A percentile compares a stretch with the other conserved stretches of the same genome.
Evolutionary conservation across 2,113 vertebrate genomes (phyloP).

Genomic region (mouse (Mus musculus)): GRCm39 chr16:67282501-67283000

Average conservation of each 20-base stretch:
- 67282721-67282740: neutral
- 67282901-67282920: neutral
- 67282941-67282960: neutral
- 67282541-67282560: neutral
- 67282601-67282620: neutral
- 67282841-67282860: neutral
- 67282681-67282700: neutral
- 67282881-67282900: neutral
- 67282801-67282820: neutral
- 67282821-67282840: neutral
- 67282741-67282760: neutral
- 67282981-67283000: fast-evolving
- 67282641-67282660: neutral
- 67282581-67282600: neutral
- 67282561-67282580: neutral
- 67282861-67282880: neutral
- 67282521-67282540: neutral
- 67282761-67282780: neutral
- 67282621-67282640: neutral
- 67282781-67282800: neutral
- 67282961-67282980: neutral
- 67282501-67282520: neutral
- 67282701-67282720: neutral
- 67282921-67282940: neutral
- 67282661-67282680: fast-evolving